Percentiles rank a stretch among this genome's conserved stretches.
These are phyloP conservation scores for Magallana angulata DNA, from an alignment of 1,140 invertebrate species.

Conservation along the genomic window DNA sequence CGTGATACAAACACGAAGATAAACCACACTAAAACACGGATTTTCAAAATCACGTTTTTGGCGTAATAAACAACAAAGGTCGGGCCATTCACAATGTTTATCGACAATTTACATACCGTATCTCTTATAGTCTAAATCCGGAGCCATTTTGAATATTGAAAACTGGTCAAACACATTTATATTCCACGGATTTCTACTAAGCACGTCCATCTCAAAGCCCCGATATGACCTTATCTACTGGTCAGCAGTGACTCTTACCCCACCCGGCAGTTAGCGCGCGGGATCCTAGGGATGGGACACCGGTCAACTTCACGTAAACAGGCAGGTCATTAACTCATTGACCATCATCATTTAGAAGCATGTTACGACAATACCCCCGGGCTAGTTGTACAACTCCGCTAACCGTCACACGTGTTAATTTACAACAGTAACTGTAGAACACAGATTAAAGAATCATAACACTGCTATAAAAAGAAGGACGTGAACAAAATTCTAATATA, in stretches of 20 bases:
- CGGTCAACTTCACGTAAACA: background rate
- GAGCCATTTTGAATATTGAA: background rate
- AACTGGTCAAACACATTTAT: background rate
- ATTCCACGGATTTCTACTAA: background rate
- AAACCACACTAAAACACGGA: too few relatives aligned
- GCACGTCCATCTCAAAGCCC: background rate
- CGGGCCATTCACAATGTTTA: too few relatives aligned
- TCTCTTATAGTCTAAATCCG: background rate
- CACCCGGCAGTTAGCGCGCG: background rate
- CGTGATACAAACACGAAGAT: too few relatives aligned
- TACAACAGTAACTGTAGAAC: background rate
- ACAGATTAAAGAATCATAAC: background rate
- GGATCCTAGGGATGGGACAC: background rate
- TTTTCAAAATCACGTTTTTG: too few relatives aligned
- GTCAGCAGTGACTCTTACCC: background rate
- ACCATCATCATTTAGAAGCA: constrained; percentile 1
- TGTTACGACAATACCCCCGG: constrained; percentile 13
- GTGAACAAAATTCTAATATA: too few relatives aligned
- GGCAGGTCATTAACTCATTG: background rate
- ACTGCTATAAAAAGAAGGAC: too few relatives aligned
- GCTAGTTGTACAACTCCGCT: background rate
- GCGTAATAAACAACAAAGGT: too few relatives aligned
- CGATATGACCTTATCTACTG: background rate
- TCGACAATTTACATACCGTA: background rate
- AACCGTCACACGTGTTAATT: background rate